Conservation (phyloP, 2,113 vertebrate species). For the Empidonax alnorum region DNA sequence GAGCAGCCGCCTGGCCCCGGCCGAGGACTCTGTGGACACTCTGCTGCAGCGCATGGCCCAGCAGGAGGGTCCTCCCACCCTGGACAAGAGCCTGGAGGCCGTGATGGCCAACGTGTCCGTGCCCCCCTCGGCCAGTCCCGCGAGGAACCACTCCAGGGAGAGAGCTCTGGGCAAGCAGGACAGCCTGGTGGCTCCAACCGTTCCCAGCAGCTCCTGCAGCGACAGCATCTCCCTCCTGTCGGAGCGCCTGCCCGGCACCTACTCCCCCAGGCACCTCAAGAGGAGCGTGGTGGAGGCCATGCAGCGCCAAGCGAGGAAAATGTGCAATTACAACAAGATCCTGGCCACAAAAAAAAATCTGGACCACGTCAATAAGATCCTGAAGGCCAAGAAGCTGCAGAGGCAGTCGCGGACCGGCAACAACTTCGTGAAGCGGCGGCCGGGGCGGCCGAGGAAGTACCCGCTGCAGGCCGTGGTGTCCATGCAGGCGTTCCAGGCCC, state of each 20-base stretch:
- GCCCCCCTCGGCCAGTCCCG: slow-evolving; percentile 65
- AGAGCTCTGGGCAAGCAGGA: slow-evolving; percentile 68
- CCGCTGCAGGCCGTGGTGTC: slow-evolving; percentile 77
- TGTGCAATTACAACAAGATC: slow-evolving; percentile 84
- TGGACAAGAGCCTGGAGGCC: slow-evolving; percentile 73
- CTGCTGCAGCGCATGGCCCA: slow-evolving; percentile 76
- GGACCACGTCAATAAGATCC: slow-evolving; percentile 84
- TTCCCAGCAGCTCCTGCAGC: neutral
- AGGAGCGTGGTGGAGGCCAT: slow-evolving; percentile 80
- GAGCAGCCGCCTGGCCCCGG: slow-evolving; percentile 39
- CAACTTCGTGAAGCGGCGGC: slow-evolving; percentile 88
- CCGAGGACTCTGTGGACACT: slow-evolving; percentile 73
- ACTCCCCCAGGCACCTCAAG: slow-evolving; percentile 73
- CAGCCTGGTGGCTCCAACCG: neutral
- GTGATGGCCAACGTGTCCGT: slow-evolving; percentile 57
- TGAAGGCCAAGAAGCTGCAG: slow-evolving; percentile 84
- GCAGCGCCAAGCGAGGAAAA: slow-evolving; percentile 81
- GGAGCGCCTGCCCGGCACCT: slow-evolving; percentile 45
- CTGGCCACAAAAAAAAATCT: slow-evolving; percentile 85
- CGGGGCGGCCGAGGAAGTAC: slow-evolving; percentile 91
- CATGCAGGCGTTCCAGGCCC: slow-evolving; percentile 70
- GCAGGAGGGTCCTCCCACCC: slow-evolving; percentile 59
- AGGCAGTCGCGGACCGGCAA: slow-evolving; percentile 81
- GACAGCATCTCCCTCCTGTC: slow-evolving; percentile 55
- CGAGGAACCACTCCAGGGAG: slow-evolving; percentile 66